Evolutionary conservation across 2,888 invertebrate species (phyloP), one percentile per base, ranked within the genome.

Genomic region (Diachrysia chrysitis): DNA sequence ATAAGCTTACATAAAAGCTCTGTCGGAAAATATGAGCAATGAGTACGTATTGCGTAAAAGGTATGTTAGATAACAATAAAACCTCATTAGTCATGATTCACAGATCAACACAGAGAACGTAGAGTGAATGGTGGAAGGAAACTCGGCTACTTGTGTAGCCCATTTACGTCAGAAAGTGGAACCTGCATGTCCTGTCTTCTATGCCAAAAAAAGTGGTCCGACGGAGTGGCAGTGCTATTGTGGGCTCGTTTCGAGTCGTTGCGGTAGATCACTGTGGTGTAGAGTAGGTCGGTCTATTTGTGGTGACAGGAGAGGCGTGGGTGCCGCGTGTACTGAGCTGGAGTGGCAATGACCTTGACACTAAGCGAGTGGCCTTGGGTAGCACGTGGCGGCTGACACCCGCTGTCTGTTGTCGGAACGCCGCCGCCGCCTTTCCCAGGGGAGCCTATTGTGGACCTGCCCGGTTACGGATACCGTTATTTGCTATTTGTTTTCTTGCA

Each of bases 341-440:
- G 95, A 94, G 95, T 95, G 94, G 94, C 94, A 94, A 93, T 94
- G 94, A 94, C 95, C 95, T 95, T 95, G 95, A 95, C 95, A 95
- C 95, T 94, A 94, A 94, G 94, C 94, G 94, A 95, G 92, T 94
- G 95, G 94, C 95, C 94, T 95, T 95, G 95, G 95, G 94, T 93
- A 94, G 94, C 95, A 95, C 95, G 95, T 95, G 95, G 94, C 94
- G 92, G 93, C 95, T 94, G 95, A 95, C 95, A 93, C 94, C 93
- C 94, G 95, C 93, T 94, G 93, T 93, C 95, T 95, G 94, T 94
- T 93, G 95, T 94, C 93, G 94, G 94, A 93, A 92, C 94, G 94
- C 94, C 95, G 95, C 91, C 93, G 92, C 93, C 93, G 95, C 93
- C 94, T 95, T 95, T 94, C 95, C 95, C 95, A 93, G 89, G 95